Percentiles rank a stretch among this genome's conserved stretches.
Conservation (phyloP, 2,797 vertebrate species). For the Helicolenus hilgendorfi region DNA sequence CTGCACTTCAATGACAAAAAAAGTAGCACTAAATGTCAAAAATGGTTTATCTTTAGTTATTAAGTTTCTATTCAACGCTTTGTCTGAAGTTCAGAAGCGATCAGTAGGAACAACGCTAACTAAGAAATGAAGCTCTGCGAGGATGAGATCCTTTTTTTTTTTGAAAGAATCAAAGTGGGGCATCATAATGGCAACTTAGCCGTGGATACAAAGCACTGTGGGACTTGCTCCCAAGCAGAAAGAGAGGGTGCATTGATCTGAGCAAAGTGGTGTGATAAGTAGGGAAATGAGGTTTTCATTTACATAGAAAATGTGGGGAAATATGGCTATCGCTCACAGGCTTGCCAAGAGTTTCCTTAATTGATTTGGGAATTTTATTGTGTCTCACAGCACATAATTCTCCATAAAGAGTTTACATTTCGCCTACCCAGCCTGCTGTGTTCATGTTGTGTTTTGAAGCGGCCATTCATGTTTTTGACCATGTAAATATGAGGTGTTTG, state of each 20-base stretch:
- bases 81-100: slow-evolving; percentile 52
- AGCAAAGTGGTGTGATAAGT: slow-evolving; percentile 53
- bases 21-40: slow-evolving; percentile 28
- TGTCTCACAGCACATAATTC: slow-evolving; percentile 28
- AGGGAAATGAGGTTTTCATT: slow-evolving; percentile 67
- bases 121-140: slow-evolving; percentile 25
- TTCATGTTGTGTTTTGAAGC: background rate
- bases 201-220: slow-evolving; percentile 46
- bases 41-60: slow-evolving; percentile 46
- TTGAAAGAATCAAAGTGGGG: slow-evolving; percentile 39
- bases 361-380: slow-evolving; percentile 50
- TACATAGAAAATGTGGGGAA: slow-evolving; percentile 60
- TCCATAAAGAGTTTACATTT: slow-evolving; percentile 20
- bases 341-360: slow-evolving; percentile 64
- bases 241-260: slow-evolving; percentile 55
- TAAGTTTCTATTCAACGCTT: slow-evolving; percentile 45
- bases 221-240: slow-evolving; percentile 33
- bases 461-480: background rate
- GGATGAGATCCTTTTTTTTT: slow-evolving; percentile 30
- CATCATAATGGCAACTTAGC: slow-evolving; percentile 46
- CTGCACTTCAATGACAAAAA: slow-evolving; percentile 19
- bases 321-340: slow-evolving; percentile 57
- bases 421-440: background rate
- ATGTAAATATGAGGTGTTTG: background rate
- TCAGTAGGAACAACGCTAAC: slow-evolving; percentile 29